Evolutionary conservation across 2,888 invertebrate species (phyloP), one percentile per base, ranked within the genome.

Genomic region (Arrhopalites spinosus): DNA sequence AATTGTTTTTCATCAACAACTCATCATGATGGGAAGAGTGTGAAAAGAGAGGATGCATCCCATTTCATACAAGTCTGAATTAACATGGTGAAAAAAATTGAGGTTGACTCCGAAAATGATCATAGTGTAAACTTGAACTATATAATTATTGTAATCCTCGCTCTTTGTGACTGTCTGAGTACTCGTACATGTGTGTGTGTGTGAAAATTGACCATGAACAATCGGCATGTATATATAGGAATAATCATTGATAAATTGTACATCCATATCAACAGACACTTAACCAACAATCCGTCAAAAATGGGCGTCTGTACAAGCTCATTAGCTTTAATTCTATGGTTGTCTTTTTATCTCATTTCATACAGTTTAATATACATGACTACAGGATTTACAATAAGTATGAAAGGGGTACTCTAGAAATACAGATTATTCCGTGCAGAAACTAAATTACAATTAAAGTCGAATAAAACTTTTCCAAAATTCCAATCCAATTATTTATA

Each of bases 361-460:
- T 59, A 20, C 25, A 5, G 23, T 13, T 59, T 59, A 23, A 23
- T 59, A 15, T 63, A 29, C n/a, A 53, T 53, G 5, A n/a, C 3
- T n/a, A 53, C 23, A 7, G n/a, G 47, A 27, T 50, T 68, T 50
- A 50, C 45, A 68, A 13, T 68, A 27, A 2, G 3, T n/a, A 20
- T n/a, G n/a, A n/a, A n/a, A n/a, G n/a, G n/a, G n/a, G n/a, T 56
- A 8, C 20, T 56, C 23, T 56, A 8, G 23, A 20, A 27, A 53
- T 50, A 50, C 15, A 29, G 64, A 25, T 29, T 45, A 20, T 20
- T 68, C 61, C 61, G 61, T 71, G 61, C 20, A 63, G 36, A 71
- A 63, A 71, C 61, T 71, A 71, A 71, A 71, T 71, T 71, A 45
- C 61, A 71, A 71, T 71, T 71, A 71, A 71, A 71, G 61, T 71